A percentile compares a stretch with the other conserved stretches of the same genome.
phyloP scores from a whole-genome alignment of 2,888 invertebrate genomes.

The Callimorpha dominula region DNA sequence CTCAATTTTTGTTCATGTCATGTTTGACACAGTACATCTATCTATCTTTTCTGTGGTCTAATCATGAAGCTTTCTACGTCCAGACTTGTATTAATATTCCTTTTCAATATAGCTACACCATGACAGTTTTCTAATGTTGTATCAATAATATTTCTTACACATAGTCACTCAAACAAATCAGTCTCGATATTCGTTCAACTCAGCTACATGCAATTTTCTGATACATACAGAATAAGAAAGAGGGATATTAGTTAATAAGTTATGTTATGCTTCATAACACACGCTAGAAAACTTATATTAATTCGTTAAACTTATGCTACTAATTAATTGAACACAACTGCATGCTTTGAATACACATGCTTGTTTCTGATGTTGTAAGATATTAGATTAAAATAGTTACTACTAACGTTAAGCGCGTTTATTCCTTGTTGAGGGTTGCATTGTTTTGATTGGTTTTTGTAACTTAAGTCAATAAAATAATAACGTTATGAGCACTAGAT shows the following conservation, averaged over 20 bases:
- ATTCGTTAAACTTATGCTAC: background rate
- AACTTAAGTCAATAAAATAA: no score
- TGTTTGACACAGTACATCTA: background rate
- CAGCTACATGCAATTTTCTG: background rate
- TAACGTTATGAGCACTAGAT: background rate
- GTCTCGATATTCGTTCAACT: no score
- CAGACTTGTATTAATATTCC: no score
- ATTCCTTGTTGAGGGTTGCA: background rate
- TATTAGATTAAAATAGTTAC: background rate
- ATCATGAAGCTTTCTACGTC: no score
- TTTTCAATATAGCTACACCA: no score
- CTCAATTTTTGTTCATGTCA: background rate
- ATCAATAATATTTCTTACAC: no score
- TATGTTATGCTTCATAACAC: background rate
- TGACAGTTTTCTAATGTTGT: no score
- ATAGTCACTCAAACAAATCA: no score
- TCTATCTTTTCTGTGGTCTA: no score
- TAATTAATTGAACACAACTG: slow-evolving; percentile 27
- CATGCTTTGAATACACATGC: slow-evolving; percentile 42
- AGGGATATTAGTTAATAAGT: background rate
- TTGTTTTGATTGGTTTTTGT: background rate
- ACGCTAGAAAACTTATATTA: background rate
- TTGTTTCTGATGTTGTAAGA: slow-evolving; percentile 11
- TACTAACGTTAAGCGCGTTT: background rate
- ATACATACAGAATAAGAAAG: background rate